These are phyloP conservation scores for Uromys caudimaculatus DNA, from an alignment of 2,797 vertebrate species.

Conservation along the genomic window DNA sequence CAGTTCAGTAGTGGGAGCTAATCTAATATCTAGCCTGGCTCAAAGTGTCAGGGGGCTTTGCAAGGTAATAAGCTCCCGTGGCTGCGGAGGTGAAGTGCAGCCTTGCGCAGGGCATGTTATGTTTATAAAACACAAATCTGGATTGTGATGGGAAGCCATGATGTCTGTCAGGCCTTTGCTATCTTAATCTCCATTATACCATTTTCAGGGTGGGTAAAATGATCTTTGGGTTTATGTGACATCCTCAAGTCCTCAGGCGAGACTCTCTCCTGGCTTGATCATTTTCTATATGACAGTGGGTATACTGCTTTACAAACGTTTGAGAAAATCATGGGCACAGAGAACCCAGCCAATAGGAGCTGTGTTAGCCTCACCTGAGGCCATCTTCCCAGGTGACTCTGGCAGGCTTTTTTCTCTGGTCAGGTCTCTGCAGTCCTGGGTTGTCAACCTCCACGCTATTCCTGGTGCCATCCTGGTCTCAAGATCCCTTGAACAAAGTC, in stretches of 20 bases:
- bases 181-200: slow-evolving; percentile 4
- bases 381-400: not conserved
- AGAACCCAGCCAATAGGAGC: not conserved
- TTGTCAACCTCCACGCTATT: not conserved
- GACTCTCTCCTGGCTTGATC: not conserved
- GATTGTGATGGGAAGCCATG: not conserved
- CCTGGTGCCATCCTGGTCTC: not conserved
- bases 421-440: not conserved
- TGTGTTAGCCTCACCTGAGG: not conserved
- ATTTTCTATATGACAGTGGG: not conserved
- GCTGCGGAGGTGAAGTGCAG: not conserved
- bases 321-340: not conserved
- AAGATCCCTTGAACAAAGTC: not conserved
- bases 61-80: not conserved
- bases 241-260: not conserved
- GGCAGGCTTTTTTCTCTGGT: not conserved
- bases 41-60: not conserved
- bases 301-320: not conserved
- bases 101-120: not conserved
- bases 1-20: not conserved
- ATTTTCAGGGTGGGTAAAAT: not conserved
- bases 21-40: not conserved
- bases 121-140: not conserved
- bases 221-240: not conserved
- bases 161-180: not conserved